Percentiles rank a stretch among this genome's conserved stretches.
Evolutionary conservation across 2,113 vertebrate species (phyloP).

Genomic region (Onychostruthus taczanowskii): DNA sequence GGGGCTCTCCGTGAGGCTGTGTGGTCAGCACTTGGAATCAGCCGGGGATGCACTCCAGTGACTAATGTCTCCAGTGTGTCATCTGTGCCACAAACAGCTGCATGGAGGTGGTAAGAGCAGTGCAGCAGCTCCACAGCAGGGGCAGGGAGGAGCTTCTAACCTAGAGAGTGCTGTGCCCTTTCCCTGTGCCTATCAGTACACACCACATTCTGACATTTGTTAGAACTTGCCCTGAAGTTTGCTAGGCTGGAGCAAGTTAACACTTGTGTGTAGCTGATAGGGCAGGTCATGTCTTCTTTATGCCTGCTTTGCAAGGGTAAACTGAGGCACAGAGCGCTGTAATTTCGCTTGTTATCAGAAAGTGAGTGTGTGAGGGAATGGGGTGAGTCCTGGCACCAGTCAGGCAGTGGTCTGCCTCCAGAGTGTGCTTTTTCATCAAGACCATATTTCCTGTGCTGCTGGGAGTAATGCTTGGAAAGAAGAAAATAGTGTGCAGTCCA

Average conservation of each 20-base stretch:
- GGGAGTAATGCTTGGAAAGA: not conserved
- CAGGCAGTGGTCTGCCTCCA: not conserved
- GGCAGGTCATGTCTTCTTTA: not conserved
- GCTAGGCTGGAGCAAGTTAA: not conserved
- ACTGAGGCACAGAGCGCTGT: not conserved
- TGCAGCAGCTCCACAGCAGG: not conserved
- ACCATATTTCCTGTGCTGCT: not conserved
- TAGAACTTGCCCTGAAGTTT: conserved; percentile 22
- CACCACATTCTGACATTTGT: not conserved
- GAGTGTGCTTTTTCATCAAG: not conserved
- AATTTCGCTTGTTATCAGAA: not conserved
- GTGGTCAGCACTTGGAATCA: not conserved
- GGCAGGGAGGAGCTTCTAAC: not conserved
- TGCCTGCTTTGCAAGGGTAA: conserved; percentile 10
- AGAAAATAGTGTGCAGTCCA: not conserved
- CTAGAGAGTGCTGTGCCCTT: not conserved
- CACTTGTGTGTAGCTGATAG: not conserved
- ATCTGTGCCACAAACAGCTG: conserved; percentile 11
- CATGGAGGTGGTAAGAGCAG: not conserved
- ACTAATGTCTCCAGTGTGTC: conserved; percentile 1
- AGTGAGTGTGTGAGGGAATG: not conserved
- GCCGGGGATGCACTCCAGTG: not conserved
- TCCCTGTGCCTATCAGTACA: not conserved
- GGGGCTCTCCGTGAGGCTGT: not conserved
- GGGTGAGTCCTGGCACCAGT: not conserved